Base-by-base conservation (phyloP, 2,888 invertebrate species). In the Myathropa florea region DNA sequence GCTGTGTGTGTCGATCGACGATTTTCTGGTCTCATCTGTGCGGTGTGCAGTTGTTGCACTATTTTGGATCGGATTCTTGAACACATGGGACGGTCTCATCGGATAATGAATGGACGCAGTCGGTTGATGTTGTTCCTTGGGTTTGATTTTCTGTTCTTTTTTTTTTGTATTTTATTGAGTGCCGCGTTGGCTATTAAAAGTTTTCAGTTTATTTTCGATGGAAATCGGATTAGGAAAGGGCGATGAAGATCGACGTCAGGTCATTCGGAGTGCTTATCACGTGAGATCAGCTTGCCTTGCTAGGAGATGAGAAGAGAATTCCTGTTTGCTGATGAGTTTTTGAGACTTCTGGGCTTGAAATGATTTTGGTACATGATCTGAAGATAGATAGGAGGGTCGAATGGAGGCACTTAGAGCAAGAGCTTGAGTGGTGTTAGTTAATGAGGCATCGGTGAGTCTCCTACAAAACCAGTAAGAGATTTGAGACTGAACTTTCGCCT, bases 131-230 rank as follows among this genome's bases (percentile, higher is more conserved):
- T 24, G 1, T 57, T 12, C 24, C 57, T 14, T 12, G 12, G 57
- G 24, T 7, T 46, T 18, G 46, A 46, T 46, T 46, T 46, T 39
- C 14, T 64, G n/a, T 14, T 30, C 30, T 9, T 36, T 9, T 26
- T 59, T 59, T 10, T 46, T 46, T 1, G 18, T 46, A 14, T 70
- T 39, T 70, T 70, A 60, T 59, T 36, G 70, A 39, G 36, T 46
- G 26, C 57, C 12, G 28, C 30, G 55, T 65, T 65, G 57, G 59
- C 36, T 39, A 70, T 70, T 33, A 67, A 55, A 67, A 55, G 30
- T 67, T 65, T 65, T 67, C 55, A 67, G 53, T 67, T 67, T 67
- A 67, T 67, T 67, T 67, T 55, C 28, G 55, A 55, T 67, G 55
- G 30, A 55, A 53, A 55, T 65, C 65, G 28, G 23, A 67, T 67